A percentile compares a stretch with the other conserved stretches of the same genome.
Conservation (phyloP, 2,797 vertebrate genomes). For the Petrocephalus schoutedeni region DNA sequence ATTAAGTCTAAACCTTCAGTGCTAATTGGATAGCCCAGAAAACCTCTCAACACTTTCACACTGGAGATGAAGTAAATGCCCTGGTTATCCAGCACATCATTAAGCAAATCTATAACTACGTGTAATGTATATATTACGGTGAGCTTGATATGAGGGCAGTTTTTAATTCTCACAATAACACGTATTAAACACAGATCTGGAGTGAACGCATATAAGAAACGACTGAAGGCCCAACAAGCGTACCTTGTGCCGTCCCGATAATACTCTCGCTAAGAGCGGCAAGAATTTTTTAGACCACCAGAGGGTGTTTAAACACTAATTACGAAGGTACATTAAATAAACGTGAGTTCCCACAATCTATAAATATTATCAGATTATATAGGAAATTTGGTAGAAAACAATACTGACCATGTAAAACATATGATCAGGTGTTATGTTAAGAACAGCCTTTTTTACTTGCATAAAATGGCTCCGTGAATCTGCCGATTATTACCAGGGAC, state of each 20-base stretch:
- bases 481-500: background rate
- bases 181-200: background rate
- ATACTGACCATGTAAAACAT: background rate
- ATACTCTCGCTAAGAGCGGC: background rate
- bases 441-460: background rate
- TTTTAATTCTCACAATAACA: no score
- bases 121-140: no score
- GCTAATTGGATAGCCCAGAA: background rate
- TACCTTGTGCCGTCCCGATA: background rate
- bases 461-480: background rate
- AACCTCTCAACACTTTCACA: background rate
- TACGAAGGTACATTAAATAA: background rate
- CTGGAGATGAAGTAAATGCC: no score
- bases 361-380: background rate
- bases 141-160: no score
- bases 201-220: background rate
- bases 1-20: background rate
- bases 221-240: background rate
- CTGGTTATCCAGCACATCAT: no score
- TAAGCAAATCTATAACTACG: no score
- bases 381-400: background rate
- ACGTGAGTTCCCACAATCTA: background rate
- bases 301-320: constrained; percentile 9
- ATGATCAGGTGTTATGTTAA: background rate
- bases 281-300: background rate